Percentiles rank a stretch among this genome's conserved stretches.
These are phyloP conservation scores for Macrosoma leucophasiata DNA, from an alignment of 2,888 invertebrate species.

Conservation along the genomic window DNA sequence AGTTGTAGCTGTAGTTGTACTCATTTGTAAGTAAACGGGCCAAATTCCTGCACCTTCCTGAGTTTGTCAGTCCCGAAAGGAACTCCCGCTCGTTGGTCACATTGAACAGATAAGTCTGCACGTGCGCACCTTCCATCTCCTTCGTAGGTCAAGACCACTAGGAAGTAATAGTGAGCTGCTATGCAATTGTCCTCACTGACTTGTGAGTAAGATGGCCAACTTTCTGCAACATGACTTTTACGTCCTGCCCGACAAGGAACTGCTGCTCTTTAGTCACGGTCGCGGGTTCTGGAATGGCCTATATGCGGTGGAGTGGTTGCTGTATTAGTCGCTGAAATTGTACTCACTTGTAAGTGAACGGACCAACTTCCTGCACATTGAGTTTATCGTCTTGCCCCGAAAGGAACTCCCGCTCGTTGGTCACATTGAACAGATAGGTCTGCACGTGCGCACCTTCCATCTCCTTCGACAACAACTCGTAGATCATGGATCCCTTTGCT, in stretches of 20 bases:
- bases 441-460: conserved; percentile 79
- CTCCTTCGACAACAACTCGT: conserved; percentile 78
- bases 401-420: conserved; percentile 82
- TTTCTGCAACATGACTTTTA: too few relatives aligned
- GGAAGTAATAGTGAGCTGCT: too few relatives aligned
- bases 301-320: too few relatives aligned
- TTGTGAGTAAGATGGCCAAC: too few relatives aligned
- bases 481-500: conserved; percentile 73
- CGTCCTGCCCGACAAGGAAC: too few relatives aligned
- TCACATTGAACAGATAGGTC: conserved; percentile 85
- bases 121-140: conserved; percentile 79
- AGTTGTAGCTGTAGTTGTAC: conserved; percentile 32
- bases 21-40: conserved; percentile 90
- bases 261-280: too few relatives aligned
- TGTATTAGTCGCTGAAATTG: conserved; percentile 1
- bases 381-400: conserved; percentile 79
- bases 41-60: conserved; percentile 81
- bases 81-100: conserved; percentile 85
- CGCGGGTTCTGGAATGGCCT: too few relatives aligned
- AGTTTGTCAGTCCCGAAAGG: conserved; percentile 78
- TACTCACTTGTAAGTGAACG: conserved; percentile 87
- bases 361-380: conserved; percentile 83
- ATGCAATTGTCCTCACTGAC: too few relatives aligned
- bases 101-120: conserved; percentile 84
- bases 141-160: too few relatives aligned